These are phyloP conservation scores for Armadillidium nasatum DNA, from an alignment of 1,140 invertebrate genomes.

Conservation along the genomic window DNA sequence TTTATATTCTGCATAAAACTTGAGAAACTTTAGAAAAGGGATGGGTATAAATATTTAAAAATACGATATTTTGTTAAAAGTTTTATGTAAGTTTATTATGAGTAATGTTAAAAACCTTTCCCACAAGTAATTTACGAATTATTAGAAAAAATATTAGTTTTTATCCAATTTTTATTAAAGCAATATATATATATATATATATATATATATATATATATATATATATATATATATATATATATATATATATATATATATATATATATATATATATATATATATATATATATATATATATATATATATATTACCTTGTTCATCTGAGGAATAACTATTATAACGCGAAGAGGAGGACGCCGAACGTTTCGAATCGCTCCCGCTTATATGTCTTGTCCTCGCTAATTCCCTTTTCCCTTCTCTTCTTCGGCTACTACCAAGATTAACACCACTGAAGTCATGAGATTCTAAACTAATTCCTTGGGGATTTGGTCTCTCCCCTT, in stretches of 20 bases:
- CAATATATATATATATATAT: neutral
- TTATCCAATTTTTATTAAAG: neutral
- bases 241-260: neutral
- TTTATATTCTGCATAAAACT: too few relatives aligned
- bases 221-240: conserved; percentile 2
- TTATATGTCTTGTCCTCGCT: neutral
- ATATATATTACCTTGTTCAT: conserved; percentile 69
- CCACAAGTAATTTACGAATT: too few relatives aligned
- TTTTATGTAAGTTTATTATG: too few relatives aligned
- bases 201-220: neutral
- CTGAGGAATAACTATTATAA: conserved; percentile 77
- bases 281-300: neutral
- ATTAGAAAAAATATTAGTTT: too few relatives aligned
- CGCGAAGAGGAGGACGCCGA: conserved; percentile 21
- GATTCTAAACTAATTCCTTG: neutral
- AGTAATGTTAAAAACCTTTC: too few relatives aligned
- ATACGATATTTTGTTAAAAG: too few relatives aligned
- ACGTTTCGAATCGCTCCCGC: conserved; percentile 8
- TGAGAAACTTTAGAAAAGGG: too few relatives aligned
- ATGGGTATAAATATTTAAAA: too few relatives aligned
- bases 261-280: neutral
- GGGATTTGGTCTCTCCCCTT: neutral
- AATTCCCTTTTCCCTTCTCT: conserved; percentile 1
- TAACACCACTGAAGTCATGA: neutral
- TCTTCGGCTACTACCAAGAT: conserved; percentile 8